Evolutionary conservation across 2,797 vertebrate species (phyloP).

Genomic region (Babyrousa celebensis): DNA sequence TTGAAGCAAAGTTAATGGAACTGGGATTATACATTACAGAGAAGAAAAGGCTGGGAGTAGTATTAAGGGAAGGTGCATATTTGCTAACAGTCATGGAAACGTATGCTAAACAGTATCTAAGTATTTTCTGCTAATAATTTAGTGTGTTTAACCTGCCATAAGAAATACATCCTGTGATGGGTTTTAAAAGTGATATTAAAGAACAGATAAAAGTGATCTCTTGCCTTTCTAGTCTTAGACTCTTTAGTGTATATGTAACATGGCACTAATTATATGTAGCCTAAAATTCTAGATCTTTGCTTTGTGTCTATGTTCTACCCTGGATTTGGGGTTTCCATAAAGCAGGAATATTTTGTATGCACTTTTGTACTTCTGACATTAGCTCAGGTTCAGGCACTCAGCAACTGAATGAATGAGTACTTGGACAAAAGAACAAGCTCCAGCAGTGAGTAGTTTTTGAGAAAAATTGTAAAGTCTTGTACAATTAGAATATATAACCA

Average conservation of each 20-base stretch:
- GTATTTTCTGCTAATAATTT: neutral
- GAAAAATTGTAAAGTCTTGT: slow-evolving; percentile 9
- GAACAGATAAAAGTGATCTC: neutral
- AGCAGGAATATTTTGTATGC: neutral
- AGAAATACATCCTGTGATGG: neutral
- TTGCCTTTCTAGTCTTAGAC: neutral
- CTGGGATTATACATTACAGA: slow-evolving; percentile 5
- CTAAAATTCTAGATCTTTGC: slow-evolving; percentile 27
- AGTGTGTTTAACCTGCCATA: neutral
- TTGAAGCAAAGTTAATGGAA: slow-evolving; percentile 8
- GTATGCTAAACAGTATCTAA: neutral
- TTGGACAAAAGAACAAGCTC: slow-evolving; percentile 4
- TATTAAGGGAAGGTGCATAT: neutral
- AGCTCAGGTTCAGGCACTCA: slow-evolving; percentile 12
- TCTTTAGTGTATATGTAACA: slow-evolving; percentile 20
- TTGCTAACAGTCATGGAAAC: slow-evolving; percentile 25
- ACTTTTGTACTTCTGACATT: neutral
- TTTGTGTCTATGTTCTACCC: neutral
- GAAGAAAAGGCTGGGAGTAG: neutral
- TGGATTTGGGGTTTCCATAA: slow-evolving; percentile 16
- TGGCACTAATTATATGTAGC: neutral
- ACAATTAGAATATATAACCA: slow-evolving; percentile 9
- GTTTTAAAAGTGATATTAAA: neutral
- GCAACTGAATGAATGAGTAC: slow-evolving; percentile 4
- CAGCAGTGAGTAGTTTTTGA: neutral